phyloP scores from a whole-genome alignment of 2,797 vertebrate species.

The Ispidina lecontei region DNA sequence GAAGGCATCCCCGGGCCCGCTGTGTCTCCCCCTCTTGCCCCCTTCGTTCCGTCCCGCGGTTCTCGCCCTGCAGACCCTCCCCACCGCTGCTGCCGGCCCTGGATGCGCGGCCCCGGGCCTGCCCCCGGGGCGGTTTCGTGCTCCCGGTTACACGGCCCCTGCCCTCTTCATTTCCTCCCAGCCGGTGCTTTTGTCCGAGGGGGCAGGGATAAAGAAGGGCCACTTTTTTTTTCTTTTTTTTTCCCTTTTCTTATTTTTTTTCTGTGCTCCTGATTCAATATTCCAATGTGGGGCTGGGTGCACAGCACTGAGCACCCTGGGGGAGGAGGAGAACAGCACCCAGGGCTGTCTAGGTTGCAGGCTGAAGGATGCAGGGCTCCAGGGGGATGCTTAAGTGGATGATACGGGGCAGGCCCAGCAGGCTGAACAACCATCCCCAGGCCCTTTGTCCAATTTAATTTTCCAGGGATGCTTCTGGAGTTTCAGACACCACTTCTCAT shows the following conservation, averaged over 20 bases:
- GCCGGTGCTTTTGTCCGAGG: neutral
- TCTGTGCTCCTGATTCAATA: neutral
- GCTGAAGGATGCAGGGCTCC: neutral
- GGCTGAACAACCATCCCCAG: neutral
- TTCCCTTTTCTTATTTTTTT: neutral
- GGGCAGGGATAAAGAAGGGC: neutral
- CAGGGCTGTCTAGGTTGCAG: conserved; percentile 15
- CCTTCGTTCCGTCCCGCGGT: neutral
- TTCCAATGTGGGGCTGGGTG: neutral
- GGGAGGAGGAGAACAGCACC: neutral
- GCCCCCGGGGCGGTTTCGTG: neutral
- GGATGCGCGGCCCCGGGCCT: neutral
- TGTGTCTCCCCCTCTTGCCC: neutral
- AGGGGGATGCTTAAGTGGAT: neutral
- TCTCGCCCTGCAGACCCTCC: neutral
- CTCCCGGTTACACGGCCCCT: neutral
- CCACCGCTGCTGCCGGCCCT: neutral
- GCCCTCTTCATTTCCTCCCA: conserved; percentile 3
- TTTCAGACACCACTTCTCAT: neutral
- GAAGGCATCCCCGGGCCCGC: neutral
- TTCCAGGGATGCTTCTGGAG: neutral
- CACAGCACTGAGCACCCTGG: accelerated
- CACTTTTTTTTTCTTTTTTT: neutral
- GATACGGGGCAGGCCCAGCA: neutral
- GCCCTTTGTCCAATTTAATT: neutral